Evolutionary conservation across 2,888 invertebrate species (phyloP), one percentile per base, ranked within the genome.

Genomic region (Ferrisia virgata): DNA sequence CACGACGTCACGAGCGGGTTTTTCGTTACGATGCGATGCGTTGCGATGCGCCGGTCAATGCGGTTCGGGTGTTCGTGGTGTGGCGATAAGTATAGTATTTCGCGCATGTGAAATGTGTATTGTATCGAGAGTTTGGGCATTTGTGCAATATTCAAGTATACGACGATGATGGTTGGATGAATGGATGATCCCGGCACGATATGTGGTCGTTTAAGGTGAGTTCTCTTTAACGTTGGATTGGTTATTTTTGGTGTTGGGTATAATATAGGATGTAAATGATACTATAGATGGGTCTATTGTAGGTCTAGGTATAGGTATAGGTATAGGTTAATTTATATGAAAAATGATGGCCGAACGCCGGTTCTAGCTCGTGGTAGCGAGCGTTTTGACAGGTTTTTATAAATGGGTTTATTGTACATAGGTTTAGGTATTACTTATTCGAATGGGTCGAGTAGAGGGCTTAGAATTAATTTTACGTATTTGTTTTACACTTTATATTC

Each of bases 191-290:
- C n/a, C 22, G 40, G 47, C 22, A 53, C 53, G 43, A 31, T 31
- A 80, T 43, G 53, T 33, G 53, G 40, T 39, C 79, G 79, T 80
- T 53, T 76, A 76, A 76, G 72, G 72, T 76, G 36, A 76, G 72
- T 13, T 28, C n/a, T 64, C 64, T 28, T 22, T 6, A 5, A 53
- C 22, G 28, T 15, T 64, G 64, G 64, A 64, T 64, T 64, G 64
- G 28, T 28, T 28, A 28, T 64, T 39, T 8, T 39, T 5, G 39
- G 39, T 39, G 39, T 8, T 11, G 39, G 6, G 39, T 39, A 39
- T 39, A 39, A 39, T 39, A 5, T 8, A 8, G 39, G 39, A 8
- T 39, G 39, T 8, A 39, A 25, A 8, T 43, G 47, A 0, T 47
- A 47, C 5, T 8, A n/a, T 18, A 47, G 47, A 47, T 18, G 18